Evolutionary conservation across 2,888 invertebrate genomes (phyloP).

Genomic region (Choreutis nemorana): DNA sequence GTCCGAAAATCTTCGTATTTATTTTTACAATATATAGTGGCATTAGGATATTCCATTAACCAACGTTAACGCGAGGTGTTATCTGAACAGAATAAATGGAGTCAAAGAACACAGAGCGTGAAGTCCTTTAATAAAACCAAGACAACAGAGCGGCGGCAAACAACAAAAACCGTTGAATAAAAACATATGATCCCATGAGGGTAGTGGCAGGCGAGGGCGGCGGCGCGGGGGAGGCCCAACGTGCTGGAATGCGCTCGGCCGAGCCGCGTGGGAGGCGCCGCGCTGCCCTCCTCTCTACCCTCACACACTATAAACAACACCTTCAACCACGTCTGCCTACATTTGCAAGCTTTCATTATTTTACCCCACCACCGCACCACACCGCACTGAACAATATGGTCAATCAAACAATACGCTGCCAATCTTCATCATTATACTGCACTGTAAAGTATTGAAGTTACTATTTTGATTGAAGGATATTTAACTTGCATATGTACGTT

Average conservation of each 20-base stretch:
- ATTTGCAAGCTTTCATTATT: too few relatives aligned
- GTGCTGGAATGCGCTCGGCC: slow-evolving; percentile 64
- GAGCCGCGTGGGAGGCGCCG: slow-evolving; percentile 63
- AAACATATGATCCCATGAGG: slow-evolving; percentile 66
- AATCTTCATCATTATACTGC: too few relatives aligned
- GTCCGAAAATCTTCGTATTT: too few relatives aligned
- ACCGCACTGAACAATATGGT: too few relatives aligned
- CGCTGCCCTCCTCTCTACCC: slow-evolving; percentile 38
- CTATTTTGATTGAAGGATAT: too few relatives aligned
- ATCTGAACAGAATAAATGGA: slow-evolving; percentile 49
- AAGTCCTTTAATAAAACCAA: slow-evolving; percentile 52
- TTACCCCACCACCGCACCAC: too few relatives aligned
- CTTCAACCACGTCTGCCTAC: slow-evolving; percentile 15
- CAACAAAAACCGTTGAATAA: slow-evolving; percentile 67
- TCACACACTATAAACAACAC: slow-evolving; percentile 20
- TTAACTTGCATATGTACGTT: too few relatives aligned
- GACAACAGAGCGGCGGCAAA: slow-evolving; percentile 56
- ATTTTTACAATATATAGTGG: too few relatives aligned
- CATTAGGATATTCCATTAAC: too few relatives aligned
- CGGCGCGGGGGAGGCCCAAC: slow-evolving; percentile 43
- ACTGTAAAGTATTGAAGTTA: too few relatives aligned
- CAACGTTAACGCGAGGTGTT: too few relatives aligned
- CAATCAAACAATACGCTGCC: too few relatives aligned
- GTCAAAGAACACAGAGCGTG: slow-evolving; percentile 59
- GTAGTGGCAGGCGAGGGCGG: slow-evolving; percentile 31